These are phyloP conservation scores for Eulemur macaco DNA, from an alignment of 2,113 vertebrate genomes.

Conservation along the genomic window DNA sequence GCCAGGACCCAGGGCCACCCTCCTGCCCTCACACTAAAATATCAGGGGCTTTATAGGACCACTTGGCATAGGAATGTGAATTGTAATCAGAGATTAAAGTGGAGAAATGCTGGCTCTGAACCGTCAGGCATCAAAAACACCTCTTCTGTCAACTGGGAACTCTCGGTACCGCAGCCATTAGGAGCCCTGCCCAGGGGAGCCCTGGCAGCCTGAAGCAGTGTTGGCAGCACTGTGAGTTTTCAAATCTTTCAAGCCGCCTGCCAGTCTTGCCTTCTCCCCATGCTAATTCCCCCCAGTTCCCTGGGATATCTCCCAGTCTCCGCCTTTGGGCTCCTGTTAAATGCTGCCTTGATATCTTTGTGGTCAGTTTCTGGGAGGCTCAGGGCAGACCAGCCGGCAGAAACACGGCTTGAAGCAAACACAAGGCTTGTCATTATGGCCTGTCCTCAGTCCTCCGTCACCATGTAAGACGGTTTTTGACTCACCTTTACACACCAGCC, in stretches of 20 bases:
- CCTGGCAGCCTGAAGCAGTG: fast-evolving
- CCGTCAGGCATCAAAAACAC: not conserved
- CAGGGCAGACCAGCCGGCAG: not conserved
- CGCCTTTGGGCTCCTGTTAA: not conserved
- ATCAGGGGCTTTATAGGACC: not conserved
- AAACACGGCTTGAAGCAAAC: not conserved
- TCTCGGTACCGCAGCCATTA: not conserved
- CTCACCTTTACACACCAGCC: not conserved
- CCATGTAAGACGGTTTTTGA: not conserved
- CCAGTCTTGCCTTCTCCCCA: not conserved
- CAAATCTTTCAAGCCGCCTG: not conserved
- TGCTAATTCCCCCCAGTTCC: not conserved
- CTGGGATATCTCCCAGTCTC: not conserved
- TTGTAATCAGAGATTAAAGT: not conserved
- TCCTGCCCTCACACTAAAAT: not conserved
- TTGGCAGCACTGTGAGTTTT: fast-evolving
- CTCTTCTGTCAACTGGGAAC: not conserved
- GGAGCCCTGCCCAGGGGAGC: not conserved
- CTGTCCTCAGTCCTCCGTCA: fast-evolving
- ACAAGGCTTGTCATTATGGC: not conserved
- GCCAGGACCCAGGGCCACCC: not conserved
- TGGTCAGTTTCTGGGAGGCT: not conserved
- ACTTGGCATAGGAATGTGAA: not conserved
- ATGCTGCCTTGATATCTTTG: not conserved
- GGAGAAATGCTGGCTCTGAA: not conserved